Conservation (phyloP, 2,888 invertebrate species). For the Sicus ferrugineus region DNA sequence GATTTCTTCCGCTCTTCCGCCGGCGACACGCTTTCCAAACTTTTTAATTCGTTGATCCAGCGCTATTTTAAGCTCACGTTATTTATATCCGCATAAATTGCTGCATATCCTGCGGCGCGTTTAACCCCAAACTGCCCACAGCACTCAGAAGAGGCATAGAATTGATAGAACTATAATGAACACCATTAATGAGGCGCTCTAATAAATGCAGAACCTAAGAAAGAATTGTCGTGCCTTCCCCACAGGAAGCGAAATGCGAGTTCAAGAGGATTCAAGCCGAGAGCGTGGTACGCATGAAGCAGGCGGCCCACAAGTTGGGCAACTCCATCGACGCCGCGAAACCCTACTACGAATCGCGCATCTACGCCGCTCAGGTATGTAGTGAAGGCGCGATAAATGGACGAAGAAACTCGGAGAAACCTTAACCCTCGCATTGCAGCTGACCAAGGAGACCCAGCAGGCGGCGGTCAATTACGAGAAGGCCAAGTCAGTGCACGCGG, state of each 20-base stretch:
- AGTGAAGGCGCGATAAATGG: neutral
- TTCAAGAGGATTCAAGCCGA: constrained; percentile 85
- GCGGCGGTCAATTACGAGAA: constrained; percentile 79
- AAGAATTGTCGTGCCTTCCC: too few relatives aligned
- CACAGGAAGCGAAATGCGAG: constrained; percentile 78
- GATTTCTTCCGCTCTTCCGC: neutral
- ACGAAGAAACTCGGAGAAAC: too few relatives aligned
- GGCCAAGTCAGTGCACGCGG: constrained; percentile 88
- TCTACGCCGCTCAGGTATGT: constrained; percentile 79
- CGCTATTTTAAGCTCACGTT: constrained; percentile 6
- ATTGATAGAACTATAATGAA: too few relatives aligned
- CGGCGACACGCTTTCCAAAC: too few relatives aligned
- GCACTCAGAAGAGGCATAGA: too few relatives aligned
- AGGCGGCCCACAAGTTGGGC: constrained; percentile 81
- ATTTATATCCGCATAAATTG: constrained; percentile 13
- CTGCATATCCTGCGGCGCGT: constrained; percentile 20
- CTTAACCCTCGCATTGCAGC: constrained; percentile 61
- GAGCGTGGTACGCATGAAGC: constrained; percentile 82
- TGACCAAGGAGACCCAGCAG: constrained; percentile 83
- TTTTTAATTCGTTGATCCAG: neutral
- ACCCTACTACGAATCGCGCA: constrained; percentile 89
- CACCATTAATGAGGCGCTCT: too few relatives aligned
- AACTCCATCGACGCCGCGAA: constrained; percentile 86
- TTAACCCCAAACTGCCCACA: too few relatives aligned
- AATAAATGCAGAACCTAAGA: too few relatives aligned